A percentile compares a stretch with the other conserved stretches of the same genome.
These are phyloP conservation scores for Clarias gariepinus DNA, from an alignment of 2,113 vertebrate species.

Conservation along the genomic window DNA sequence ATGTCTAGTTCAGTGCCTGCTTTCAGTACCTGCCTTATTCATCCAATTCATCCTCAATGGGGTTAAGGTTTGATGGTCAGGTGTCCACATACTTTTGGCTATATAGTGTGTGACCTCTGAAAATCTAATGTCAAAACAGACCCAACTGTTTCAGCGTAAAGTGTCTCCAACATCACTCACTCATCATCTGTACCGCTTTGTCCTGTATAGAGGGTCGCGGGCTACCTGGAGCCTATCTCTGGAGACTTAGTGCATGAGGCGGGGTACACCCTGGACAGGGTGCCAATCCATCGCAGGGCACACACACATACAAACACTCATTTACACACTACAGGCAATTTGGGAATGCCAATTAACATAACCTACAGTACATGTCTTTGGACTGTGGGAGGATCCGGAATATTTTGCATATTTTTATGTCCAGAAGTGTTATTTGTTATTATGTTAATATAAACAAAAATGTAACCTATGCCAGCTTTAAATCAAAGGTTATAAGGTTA, in stretches of 20 bases:
- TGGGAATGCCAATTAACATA: too few relatives aligned
- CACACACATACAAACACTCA: too few relatives aligned
- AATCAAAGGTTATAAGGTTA: neutral
- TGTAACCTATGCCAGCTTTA: neutral
- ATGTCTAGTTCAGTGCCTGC: neutral
- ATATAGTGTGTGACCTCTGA: neutral
- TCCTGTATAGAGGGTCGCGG: too few relatives aligned
- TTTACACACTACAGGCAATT: too few relatives aligned
- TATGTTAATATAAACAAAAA: neutral
- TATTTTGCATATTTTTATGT: too few relatives aligned
- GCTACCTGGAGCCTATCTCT: too few relatives aligned
- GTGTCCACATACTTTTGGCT: neutral
- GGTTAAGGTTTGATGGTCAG: neutral
- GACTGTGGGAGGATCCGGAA: too few relatives aligned
- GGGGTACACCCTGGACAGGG: too few relatives aligned
- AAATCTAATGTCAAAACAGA: neutral
- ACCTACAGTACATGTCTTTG: too few relatives aligned
- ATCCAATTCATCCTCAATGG: neutral
- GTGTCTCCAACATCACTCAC: neutral
- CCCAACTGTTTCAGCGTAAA: neutral
- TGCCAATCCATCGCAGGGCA: too few relatives aligned
- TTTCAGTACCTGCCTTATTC: neutral
- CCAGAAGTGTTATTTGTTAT: neutral
- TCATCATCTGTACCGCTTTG: too few relatives aligned
- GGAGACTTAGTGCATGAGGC: too few relatives aligned